Evolutionary conservation across 2,113 vertebrate genomes (phyloP).

Genomic region (Rhegmatorhina hoffmannsi): DNA sequence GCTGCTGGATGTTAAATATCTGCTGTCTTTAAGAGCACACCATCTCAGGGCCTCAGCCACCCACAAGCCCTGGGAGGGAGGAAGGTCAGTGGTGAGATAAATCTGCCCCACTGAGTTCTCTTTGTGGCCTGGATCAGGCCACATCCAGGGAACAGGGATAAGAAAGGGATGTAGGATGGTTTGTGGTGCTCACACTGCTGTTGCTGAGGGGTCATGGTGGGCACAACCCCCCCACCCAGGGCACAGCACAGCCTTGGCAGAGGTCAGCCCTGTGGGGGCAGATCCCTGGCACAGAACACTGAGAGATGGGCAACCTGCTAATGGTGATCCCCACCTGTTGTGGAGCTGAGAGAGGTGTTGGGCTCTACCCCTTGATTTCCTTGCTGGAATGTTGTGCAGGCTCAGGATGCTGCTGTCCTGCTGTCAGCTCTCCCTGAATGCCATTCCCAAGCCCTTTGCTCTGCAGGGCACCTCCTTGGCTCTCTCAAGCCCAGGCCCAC

Average conservation of each 20-base stretch:
- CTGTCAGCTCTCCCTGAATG: too few relatives aligned
- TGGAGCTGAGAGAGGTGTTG: fast-evolving
- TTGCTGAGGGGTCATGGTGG: neutral
- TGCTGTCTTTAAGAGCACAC: neutral
- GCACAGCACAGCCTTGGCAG: neutral
- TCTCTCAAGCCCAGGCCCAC: neutral
- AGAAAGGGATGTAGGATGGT: neutral
- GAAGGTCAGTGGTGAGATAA: neutral
- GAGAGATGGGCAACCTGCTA: neutral
- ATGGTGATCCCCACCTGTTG: neutral
- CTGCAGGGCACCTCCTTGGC: neutral
- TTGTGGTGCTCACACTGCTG: neutral
- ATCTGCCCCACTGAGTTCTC: neutral
- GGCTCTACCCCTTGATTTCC: neutral
- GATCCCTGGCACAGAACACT: fast-evolving
- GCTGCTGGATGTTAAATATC: neutral
- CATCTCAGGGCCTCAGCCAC: neutral
- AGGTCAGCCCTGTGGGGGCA: neutral
- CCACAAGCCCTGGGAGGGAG: neutral
- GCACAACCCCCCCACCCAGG: neutral
- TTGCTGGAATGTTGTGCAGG: neutral
- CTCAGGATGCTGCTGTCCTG: neutral
- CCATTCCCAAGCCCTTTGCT: neutral
- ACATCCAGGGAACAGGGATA: neutral
- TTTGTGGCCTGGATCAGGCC: neutral